Percentiles rank a stretch among this genome's conserved stretches.
phyloP scores from a whole-genome alignment of 2,113 vertebrate species.

The Poicephalus meyeri region DNA sequence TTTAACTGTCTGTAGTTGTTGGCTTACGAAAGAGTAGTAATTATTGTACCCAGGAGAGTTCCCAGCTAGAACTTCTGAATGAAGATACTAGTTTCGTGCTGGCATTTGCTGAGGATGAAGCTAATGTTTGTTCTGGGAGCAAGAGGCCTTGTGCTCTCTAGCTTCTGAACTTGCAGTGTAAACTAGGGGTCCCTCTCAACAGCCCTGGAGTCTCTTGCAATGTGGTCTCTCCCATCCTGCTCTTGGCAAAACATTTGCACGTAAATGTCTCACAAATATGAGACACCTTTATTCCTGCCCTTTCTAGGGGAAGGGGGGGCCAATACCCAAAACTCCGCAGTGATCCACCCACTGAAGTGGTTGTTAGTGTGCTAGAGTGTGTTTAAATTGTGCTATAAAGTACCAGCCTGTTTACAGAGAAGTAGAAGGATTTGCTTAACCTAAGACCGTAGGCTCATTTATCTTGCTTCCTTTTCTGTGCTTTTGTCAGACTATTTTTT shows the following conservation, averaged over 20 bases:
- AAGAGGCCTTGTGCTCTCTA: background rate
- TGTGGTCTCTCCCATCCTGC: background rate
- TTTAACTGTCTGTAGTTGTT: conserved; percentile 41
- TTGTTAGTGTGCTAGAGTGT: background rate
- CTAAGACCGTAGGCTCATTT: conserved; percentile 45
- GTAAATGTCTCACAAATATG: background rate
- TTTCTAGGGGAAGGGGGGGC: background rate
- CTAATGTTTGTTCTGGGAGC: conserved; percentile 44
- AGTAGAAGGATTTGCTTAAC: conserved; percentile 51
- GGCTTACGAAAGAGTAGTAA: conserved; percentile 37
- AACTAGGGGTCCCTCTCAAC: background rate
- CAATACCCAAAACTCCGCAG: background rate
- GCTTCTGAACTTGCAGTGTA: background rate
- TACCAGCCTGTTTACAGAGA: conserved; percentile 18
- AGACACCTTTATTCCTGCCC: background rate
- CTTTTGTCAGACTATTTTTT: conserved; percentile 34
- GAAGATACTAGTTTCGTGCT: conserved; percentile 35
- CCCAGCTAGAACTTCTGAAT: conserved; percentile 45
- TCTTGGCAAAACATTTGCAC: background rate
- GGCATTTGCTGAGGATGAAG: conserved; percentile 45
- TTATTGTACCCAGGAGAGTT: conserved; percentile 51
- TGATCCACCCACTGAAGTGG: background rate
- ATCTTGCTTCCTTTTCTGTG: conserved; percentile 21
- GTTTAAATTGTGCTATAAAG: background rate
- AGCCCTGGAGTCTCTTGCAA: background rate